Percentiles rank a stretch among this genome's conserved stretches.
phyloP scores from a whole-genome alignment of 2,797 vertebrate genomes.

The Danionella dracula region DNA sequence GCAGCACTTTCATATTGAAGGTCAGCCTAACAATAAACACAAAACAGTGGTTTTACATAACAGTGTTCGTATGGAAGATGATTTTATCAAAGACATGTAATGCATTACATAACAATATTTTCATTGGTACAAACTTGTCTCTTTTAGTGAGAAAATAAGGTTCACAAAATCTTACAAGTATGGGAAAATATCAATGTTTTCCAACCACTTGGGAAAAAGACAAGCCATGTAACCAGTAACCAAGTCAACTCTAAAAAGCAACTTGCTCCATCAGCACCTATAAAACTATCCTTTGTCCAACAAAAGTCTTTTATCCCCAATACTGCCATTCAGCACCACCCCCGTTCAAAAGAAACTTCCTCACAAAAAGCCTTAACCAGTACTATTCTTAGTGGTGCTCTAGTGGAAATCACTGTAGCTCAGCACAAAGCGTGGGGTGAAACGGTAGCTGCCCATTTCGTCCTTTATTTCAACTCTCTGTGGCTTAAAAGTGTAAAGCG shows the following conservation, averaged over 20 bases:
- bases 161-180: no score
- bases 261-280: constrained; percentile 48
- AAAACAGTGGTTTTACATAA: no score
- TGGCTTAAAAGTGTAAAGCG: neutral
- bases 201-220: no score
- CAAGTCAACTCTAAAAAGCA: constrained; percentile 40
- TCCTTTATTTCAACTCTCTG: constrained; percentile 7
- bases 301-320: constrained; percentile 44
- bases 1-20: no score
- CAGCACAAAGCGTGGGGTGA: constrained; percentile 28
- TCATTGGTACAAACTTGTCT: no score
- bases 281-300: constrained; percentile 45
- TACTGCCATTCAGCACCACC: constrained; percentile 42
- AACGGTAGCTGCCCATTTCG: constrained; percentile 6
- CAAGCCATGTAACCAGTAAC: constrained; percentile 33
- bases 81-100: no score
- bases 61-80: no score
- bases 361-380: constrained; percentile 43
- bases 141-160: no score
- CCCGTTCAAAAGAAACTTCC: constrained; percentile 41
- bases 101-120: no score
- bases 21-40: no score
- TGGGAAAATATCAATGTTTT: no score
- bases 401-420: constrained; percentile 29
- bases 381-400: constrained; percentile 35